Conservation (phyloP, 2,888 invertebrate genomes). For the Laothoe populi region DNA sequence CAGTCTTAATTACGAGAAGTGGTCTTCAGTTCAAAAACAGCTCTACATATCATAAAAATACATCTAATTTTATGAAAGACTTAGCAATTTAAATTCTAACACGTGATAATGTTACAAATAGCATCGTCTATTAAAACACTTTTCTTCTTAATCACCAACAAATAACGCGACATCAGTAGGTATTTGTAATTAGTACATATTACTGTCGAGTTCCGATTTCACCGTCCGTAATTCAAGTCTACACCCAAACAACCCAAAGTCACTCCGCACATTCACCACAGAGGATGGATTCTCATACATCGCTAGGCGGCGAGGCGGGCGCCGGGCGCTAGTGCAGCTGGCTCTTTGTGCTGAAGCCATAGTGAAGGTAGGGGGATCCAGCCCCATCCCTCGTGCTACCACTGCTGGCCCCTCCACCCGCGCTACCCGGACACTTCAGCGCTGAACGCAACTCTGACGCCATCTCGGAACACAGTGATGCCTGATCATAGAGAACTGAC, state of each 20-base stretch:
- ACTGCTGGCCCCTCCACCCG: constrained; percentile 63
- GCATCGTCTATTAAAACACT: not conserved
- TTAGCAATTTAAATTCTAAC: not conserved
- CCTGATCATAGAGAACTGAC: constrained; percentile 69
- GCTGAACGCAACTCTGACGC: constrained; percentile 89
- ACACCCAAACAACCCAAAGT: not conserved
- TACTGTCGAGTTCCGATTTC: not conserved
- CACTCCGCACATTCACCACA: constrained; percentile 13
- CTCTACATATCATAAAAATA: too few species aligned
- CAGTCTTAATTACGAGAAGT: too few species aligned
- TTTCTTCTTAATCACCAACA: not conserved
- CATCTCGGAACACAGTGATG: constrained; percentile 90
- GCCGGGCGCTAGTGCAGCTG: constrained; percentile 80
- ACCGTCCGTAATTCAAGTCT: not conserved
- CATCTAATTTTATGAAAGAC: too few species aligned
- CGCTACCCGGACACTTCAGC: constrained; percentile 86
- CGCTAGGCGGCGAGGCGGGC: constrained; percentile 74
- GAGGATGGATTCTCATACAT: constrained; percentile 58
- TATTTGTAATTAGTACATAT: not conserved
- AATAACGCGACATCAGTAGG: not conserved
- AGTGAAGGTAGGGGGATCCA: constrained; percentile 86
- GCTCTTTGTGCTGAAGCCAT: constrained; percentile 85
- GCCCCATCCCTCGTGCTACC: constrained; percentile 77
- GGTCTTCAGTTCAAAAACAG: constrained; percentile 12
- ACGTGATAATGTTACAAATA: not conserved